Evolutionary conservation across 92 coral and sea anemone genomes (phyloP).

Genomic region (Epizoanthus fatuus): DNA sequence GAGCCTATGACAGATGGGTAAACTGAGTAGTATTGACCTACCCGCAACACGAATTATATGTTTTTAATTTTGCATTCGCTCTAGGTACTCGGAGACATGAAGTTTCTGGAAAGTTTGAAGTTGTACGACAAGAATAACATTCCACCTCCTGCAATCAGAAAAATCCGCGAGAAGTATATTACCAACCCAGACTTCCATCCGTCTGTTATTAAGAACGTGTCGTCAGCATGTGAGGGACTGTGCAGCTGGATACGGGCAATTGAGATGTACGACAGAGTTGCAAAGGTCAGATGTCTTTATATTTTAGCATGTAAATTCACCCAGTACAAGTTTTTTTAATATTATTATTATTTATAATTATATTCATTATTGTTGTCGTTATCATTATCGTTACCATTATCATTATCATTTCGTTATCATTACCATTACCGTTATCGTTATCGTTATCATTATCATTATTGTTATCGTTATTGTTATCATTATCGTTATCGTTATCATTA

Average conservation of each 20-base stretch:
- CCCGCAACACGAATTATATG: background rate
- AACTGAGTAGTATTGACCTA: no score
- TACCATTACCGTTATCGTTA: background rate
- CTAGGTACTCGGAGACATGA: conserved; percentile 94
- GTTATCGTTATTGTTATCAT: no score
- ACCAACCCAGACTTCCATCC: conserved; percentile 97
- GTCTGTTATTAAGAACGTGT: conserved; percentile 91
- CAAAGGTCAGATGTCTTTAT: conserved; percentile 79
- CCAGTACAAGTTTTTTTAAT: background rate
- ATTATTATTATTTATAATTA: background rate
- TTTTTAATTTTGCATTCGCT: background rate
- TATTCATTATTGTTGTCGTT: no score
- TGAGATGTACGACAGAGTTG: conserved; percentile 97
- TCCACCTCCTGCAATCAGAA: conserved; percentile 84
- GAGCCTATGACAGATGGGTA: no score
- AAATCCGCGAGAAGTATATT: conserved; percentile 94
- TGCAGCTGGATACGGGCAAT: conserved; percentile 99
- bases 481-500: no score
- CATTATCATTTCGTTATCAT: background rate
- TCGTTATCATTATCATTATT: no score
- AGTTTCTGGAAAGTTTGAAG: conserved; percentile 95
- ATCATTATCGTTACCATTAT: no score
- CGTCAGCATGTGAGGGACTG: conserved; percentile 98
- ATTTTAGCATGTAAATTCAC: background rate
- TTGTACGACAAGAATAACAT: conserved; percentile 92